Base-by-base conservation (phyloP, 1,140 invertebrate species). In the Calephelis virginiensis region DNA sequence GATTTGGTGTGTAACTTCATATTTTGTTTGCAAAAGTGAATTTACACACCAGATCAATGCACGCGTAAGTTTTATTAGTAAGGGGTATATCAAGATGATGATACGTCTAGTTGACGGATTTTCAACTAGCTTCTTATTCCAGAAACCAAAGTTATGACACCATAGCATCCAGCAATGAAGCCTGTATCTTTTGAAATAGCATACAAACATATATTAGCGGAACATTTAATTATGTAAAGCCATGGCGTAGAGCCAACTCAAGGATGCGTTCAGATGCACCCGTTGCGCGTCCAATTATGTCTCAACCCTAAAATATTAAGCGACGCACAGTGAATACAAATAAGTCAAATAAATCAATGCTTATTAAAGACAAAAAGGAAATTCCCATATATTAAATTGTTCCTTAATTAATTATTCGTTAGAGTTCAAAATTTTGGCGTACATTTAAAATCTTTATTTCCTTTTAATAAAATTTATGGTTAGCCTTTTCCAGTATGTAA, bases 241-340 rank as follows among this genome's bases (percentile, higher is more conserved):
- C 74, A 63, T 89, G 86, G 86, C 83, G 75, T 71, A 14, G 63
- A 72, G 86, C 86, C 86, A 89, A 77, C 71, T 76, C 70, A 77
- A 78, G 76, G 77, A 79, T 82, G 81, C 78, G 79, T 83, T 85
- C 81, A 69, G 72, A 80, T 82, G 81, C 82, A 83, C 75, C 77
- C 78, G 77, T 70, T 77, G 79, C 73, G 75, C 79, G 75, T 86
- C 83, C 85, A 89, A 89, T 89, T 89, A 89, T 82, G 81, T 80
- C 76, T 80, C 85, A 84, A 87, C 83, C 83, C 85, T 85, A 85
- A 89, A 89, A 85, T 89, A 89, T 89, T 80, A 81, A 85, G 72
- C 71, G 75, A 77, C 78, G 78, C 73, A 82, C 67, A 69, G 72
- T 72, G 81, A 80, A 85, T 89, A 83, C 72, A 78, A 86, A 87